Evolutionary conservation across 37 sponge, comb jelly and placozoan species (phyloP), one percentile per base, ranked within the genome.

Genomic region (Mnemiopsis leidyi): DNA sequence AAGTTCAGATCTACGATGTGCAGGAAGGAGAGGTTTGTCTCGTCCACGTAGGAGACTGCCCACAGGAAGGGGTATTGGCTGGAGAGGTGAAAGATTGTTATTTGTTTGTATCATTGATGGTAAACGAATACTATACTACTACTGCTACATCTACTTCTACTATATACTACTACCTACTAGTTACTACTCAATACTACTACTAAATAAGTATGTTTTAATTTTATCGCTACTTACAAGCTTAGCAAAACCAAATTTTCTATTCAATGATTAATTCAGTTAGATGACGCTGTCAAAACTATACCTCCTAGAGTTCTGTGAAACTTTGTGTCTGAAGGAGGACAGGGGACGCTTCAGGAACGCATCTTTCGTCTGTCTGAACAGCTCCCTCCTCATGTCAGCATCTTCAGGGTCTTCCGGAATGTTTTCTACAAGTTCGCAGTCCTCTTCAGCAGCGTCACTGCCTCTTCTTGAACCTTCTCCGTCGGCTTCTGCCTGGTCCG

Each of bases 1-100:
- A 85, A 85, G 61, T 85, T 85, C 21, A 85, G 90, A 37, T 85
- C 39, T 1, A 85, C 90, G 36, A 85, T 37, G 90, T 85, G 90
- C 61, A 85, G 48, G 26, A 85, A 85, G 24, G 90, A 85, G 29
- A 85, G 90, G 25, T 16, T 39, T 2, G 40, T 23, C 38, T 85
- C 90, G 0, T 40, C 61, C 1, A 37, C 35, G 25, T 33, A 40
- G 36, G 90, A 23, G 26, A 85, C 90, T 2, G 35, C 48, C 90
- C 90, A 85, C 40, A 85, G 48, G 29, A 40, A 85, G 2, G 90
- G 90, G 90, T 85, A 85, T n/a, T 39, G 48, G 29, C 90, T 85
- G 40, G 90, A 61, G 36, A 30, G 36, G 37, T n/a, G n/a, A n/a
- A n/a, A n/a, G n/a, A n/a, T n/a, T n/a, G n/a, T n/a, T n/a, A n/a